phyloP scores from a whole-genome alignment of 2,888 invertebrate species.

The Drosophila anomalata region DNA sequence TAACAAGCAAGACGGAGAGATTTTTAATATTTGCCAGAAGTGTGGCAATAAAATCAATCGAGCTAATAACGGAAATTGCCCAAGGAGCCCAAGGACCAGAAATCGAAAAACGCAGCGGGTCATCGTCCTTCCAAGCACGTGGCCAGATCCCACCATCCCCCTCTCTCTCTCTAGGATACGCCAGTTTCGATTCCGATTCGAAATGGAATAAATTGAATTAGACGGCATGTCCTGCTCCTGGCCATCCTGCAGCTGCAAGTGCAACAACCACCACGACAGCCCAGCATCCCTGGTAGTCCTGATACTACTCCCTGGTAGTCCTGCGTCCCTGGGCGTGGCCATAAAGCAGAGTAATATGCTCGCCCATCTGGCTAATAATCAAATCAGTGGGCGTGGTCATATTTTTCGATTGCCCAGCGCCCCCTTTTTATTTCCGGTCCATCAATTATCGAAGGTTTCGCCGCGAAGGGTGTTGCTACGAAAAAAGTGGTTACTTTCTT shows the following conservation, averaged over 20 bases:
- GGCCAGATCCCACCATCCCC: conserved; percentile 26
- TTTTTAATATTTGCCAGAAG: conserved; percentile 40
- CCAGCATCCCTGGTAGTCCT: conserved; percentile 19
- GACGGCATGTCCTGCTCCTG: conserved; percentile 38
- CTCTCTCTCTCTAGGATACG: conserved; percentile 24
- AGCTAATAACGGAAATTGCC: conserved; percentile 77
- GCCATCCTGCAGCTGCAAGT: conserved; percentile 62
- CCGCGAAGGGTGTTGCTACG: not conserved
- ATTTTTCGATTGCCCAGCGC: conserved; percentile 28
- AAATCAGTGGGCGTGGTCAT: conserved; percentile 37
- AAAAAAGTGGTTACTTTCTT: not conserved
- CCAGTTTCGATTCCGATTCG: conserved; percentile 60
- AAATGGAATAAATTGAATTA: conserved; percentile 71
- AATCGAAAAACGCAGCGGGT: conserved; percentile 62
- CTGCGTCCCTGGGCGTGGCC: conserved; percentile 14
- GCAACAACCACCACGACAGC: conserved; percentile 45
- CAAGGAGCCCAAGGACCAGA: conserved; percentile 20
- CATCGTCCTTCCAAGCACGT: conserved; percentile 60
- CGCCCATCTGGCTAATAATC: conserved; percentile 47
- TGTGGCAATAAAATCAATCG: conserved; percentile 73
- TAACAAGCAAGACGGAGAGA: conserved; percentile 9
- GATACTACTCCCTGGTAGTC: not conserved
- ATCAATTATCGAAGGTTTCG: conserved; percentile 31
- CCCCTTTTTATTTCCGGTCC: conserved; percentile 34
- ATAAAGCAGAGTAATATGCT: conserved; percentile 43